A percentile compares a stretch with the other conserved stretches of the same genome.
phyloP scores from a whole-genome alignment of 2,888 invertebrate species.

The Dicycla oo region DNA sequence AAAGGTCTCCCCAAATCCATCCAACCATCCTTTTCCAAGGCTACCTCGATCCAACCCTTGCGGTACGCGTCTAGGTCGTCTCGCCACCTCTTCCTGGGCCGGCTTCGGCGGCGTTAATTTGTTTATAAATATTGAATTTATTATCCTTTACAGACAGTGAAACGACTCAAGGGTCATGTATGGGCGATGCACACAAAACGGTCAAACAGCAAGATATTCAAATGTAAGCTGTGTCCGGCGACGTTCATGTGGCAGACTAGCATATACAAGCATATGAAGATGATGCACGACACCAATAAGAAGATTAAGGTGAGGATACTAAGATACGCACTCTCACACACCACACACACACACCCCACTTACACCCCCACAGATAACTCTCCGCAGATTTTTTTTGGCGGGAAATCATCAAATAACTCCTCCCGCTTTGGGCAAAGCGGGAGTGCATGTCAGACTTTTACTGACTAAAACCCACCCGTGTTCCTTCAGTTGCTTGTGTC shows the following conservation, averaged over 20 bases:
- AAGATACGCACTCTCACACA: background rate
- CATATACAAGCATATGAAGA: constrained; percentile 86
- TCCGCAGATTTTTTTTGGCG: no score
- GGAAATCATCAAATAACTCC: no score
- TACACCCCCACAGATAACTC: background rate
- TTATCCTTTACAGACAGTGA: constrained; percentile 77
- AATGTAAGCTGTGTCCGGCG: constrained; percentile 83
- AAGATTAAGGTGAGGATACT: constrained; percentile 73
- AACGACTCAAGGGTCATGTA: constrained; percentile 85
- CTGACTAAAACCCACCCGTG: no score
- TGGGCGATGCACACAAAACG: constrained; percentile 88
- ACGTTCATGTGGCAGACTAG: constrained; percentile 88
- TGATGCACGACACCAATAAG: constrained; percentile 82
- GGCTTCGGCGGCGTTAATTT: no score
- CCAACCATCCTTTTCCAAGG: no score
- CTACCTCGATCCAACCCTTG: no score
- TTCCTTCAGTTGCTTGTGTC: no score
- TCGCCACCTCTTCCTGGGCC: no score
- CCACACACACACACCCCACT: background rate
- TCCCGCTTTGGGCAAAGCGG: no score
- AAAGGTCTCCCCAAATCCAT: no score
- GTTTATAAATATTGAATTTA: background rate
- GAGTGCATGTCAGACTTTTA: no score
- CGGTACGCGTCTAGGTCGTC: no score
- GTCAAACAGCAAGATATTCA: constrained; percentile 77